Evolutionary conservation across 1,140 invertebrate genomes (phyloP).

Genomic region (Globodera ellingtonae): DNA sequence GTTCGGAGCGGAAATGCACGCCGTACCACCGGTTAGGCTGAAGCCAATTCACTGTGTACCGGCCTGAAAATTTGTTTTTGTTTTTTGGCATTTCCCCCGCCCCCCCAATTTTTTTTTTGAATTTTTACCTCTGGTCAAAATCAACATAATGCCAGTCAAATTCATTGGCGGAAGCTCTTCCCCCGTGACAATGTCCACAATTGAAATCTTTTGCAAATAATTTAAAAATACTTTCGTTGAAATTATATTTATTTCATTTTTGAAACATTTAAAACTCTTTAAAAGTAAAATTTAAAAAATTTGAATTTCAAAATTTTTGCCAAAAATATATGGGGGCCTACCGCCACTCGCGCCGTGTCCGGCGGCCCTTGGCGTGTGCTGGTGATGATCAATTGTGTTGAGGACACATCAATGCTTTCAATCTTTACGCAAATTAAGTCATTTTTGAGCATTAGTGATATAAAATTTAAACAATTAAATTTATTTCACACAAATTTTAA

Average conservation of each 20-base stretch:
- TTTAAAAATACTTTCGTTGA: not conserved
- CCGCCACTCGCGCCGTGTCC: constrained; percentile 25
- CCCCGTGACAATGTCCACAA: constrained; percentile 56
- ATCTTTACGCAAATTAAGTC: constrained; percentile 40
- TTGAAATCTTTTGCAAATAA: constrained; percentile 41
- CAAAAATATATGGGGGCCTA: not conserved
- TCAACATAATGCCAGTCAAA: constrained; percentile 55
- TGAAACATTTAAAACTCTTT: too few relatives aligned
- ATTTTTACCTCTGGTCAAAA: constrained; percentile 55
- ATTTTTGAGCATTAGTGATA: not conserved
- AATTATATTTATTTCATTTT: too few relatives aligned
- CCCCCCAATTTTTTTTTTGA: not conserved
- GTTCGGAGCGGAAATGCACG: constrained; percentile 50
- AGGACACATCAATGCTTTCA: constrained; percentile 55
- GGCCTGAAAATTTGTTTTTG: constrained; percentile 47
- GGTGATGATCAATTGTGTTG: constrained; percentile 55
- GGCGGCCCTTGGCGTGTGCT: constrained; percentile 55
- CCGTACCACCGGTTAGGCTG: constrained; percentile 61
- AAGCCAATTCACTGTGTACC: constrained; percentile 62
- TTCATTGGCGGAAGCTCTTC: constrained; percentile 55
- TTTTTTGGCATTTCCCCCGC: not conserved
- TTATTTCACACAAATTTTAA: not conserved
- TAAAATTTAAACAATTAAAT: not conserved
- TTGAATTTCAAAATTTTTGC: too few relatives aligned
- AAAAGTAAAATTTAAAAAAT: too few relatives aligned